phyloP scores from a whole-genome alignment of 2,888 invertebrate genomes.

The Harpagoxenus sublaevis region DNA sequence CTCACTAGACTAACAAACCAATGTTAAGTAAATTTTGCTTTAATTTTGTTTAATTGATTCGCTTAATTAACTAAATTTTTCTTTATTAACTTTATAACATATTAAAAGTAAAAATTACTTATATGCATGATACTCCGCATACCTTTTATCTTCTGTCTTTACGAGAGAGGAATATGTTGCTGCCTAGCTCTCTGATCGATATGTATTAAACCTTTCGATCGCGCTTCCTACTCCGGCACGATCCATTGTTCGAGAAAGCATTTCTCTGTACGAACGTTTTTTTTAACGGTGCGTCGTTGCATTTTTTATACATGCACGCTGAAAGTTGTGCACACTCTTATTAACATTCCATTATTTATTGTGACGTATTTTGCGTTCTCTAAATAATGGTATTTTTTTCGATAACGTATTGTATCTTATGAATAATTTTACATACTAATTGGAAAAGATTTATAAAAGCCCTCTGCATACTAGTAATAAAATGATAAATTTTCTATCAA shows the following conservation, averaged over 20 bases:
- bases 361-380: not conserved
- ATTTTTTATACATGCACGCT: conserved; percentile 15
- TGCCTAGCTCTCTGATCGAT: not conserved
- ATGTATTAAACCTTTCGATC: conserved; percentile 2
- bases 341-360: conserved; percentile 13
- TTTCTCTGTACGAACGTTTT: conserved; percentile 41
- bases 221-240: not conserved
- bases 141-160: not conserved
- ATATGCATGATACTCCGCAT: not conserved
- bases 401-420: not conserved
- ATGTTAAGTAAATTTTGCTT: not conserved
- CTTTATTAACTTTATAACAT: not conserved
- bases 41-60: not conserved
- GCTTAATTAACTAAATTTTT: not conserved
- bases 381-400: not conserved
- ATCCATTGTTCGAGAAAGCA: conserved; percentile 41
- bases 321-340: conserved; percentile 7
- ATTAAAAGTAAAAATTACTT: not conserved
- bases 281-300: conserved; percentile 2
- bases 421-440: conserved; percentile 25
- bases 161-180: not conserved
- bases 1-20: not conserved
- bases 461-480: not conserved
- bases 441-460: not conserved
- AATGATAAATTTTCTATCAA: not conserved